Evolutionary conservation across 2,888 invertebrate species (phyloP).

Genomic region (Amblyjoppa proteus): DNA sequence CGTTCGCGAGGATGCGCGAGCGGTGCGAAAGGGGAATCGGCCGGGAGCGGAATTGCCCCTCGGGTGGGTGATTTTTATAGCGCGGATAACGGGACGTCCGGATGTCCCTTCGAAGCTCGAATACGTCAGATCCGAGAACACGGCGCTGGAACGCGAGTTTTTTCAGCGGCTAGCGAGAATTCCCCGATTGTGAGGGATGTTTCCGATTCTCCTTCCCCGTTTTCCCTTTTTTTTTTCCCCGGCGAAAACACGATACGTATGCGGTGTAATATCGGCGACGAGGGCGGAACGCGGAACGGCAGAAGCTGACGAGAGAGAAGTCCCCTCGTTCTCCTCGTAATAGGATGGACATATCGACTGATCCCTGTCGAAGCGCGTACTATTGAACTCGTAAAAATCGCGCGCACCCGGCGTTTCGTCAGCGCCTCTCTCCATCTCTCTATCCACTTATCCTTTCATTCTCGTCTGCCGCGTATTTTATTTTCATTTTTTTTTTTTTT

Average conservation of each 20-base stretch:
- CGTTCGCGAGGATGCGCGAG: no score
- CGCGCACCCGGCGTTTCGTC: slow-evolving; percentile 58
- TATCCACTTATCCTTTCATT: slow-evolving; percentile 20
- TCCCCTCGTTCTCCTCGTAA: slow-evolving; percentile 39
- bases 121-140: slow-evolving; percentile 60
- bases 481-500: slow-evolving; percentile 13
- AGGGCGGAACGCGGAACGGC: neutral
- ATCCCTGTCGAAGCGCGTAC: slow-evolving; percentile 31
- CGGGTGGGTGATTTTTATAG: slow-evolving; percentile 47
- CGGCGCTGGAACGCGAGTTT: slow-evolving; percentile 34
- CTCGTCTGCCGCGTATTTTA: slow-evolving; percentile 29
- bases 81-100: slow-evolving; percentile 63
- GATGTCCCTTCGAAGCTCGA: slow-evolving; percentile 54
- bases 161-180: neutral
- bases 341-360: slow-evolving; percentile 59
- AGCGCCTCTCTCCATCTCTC: slow-evolving; percentile 42
- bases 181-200: slow-evolving; percentile 6
- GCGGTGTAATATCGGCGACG: slow-evolving; percentile 26
- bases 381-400: slow-evolving; percentile 57
- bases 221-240: neutral
- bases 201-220: neutral
- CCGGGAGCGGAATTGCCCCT: slow-evolving; percentile 38
- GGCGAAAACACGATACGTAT: neutral
- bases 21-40: slow-evolving; percentile 5
- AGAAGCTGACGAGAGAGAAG: neutral